Evolutionary conservation across 1,140 invertebrate species (phyloP).

Genomic region (Carcinoscorpius rotundicauda): DNA sequence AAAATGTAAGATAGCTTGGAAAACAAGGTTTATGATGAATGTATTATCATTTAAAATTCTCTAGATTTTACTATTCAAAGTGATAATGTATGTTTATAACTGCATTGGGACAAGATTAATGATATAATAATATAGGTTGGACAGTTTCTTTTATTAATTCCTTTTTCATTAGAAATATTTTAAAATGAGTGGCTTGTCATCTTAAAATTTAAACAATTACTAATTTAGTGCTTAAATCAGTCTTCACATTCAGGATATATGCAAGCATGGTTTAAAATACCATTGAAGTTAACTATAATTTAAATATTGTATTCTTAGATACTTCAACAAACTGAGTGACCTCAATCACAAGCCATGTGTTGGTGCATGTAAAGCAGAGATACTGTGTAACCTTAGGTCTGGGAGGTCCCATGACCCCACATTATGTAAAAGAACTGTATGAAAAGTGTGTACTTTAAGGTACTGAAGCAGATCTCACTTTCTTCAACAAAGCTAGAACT

Average conservation of each 20-base stretch:
- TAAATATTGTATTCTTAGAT: constrained; percentile 2
- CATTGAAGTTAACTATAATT: constrained; percentile 53
- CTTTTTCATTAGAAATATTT: not conserved
- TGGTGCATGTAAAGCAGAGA: constrained; percentile 64
- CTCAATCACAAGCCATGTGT: constrained; percentile 52
- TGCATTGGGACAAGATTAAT: no score
- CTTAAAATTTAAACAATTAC: not conserved
- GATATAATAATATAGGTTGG: not conserved
- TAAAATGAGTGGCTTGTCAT: not conserved
- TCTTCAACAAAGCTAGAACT: no score
- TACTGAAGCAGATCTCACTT: no score
- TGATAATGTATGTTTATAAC: constrained; percentile 6
- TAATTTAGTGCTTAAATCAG: not conserved
- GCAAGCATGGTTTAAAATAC: constrained; percentile 67
- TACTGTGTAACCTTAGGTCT: constrained; percentile 70
- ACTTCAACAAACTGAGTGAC: constrained; percentile 7
- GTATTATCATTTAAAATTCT: constrained; percentile 4
- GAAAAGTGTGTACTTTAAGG: no score
- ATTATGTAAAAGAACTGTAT: not conserved
- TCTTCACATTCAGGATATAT: constrained; percentile 6
- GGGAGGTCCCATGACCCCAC: constrained; percentile 62
- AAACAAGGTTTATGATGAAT: constrained; percentile 4
- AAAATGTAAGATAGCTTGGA: not conserved
- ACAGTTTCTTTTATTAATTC: not conserved
- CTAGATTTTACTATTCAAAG: constrained; percentile 2